Evolutionary conservation across 1,140 invertebrate species (phyloP), one percentile per base, ranked within the genome.

Genomic region (Brachionus paranguensis): DNA sequence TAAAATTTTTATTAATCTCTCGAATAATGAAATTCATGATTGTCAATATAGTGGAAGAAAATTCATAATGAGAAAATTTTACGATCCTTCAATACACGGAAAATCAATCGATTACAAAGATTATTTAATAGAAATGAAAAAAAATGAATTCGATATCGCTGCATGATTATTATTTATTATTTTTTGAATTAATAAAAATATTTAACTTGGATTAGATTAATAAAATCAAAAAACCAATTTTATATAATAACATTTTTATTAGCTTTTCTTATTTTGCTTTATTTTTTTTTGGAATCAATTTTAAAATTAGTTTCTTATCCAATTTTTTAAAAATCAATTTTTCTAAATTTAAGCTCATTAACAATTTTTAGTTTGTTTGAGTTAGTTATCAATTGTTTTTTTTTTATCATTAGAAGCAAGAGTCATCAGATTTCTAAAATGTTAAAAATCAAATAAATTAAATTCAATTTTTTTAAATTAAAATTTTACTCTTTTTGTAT

Each of bases 21-120:
- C 20, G 17, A 33, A 64, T 55, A 14, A 60, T 45, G 27, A 84
- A 43, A 43, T 74, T 20, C 72, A 84, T 20, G 68, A 43, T 37
- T 84, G 84, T 79, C 70, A 70, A 64, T 84, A 84, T 24, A 84
- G 84, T 53, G 84, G 84, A 17, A 24, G 72, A 27, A 64, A 45
- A 50, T 84, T 84, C 41, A 84, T 84, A n/a, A 33, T 74, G 24
- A 84, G 45, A 53, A 78, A 78, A 79, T 78, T n/a, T 37, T 84
- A 84, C 27, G 60, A 84, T 37, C 41, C 50, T 20, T 50, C 41
- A 47, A 65, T 65, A 20, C 84, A 84, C 53, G 84, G 84, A 20
- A 53, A 68, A 78, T 60, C 84, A 29, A 78, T 84, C 20, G 43
- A 29, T 12, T 84, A 78, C 29, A 43, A 84, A 50, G 72, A 78